A percentile compares a stretch with the other conserved stretches of the same genome.
Conservation (phyloP, 2,113 vertebrate genomes). For the Psephotus haematonotus region DNA sequence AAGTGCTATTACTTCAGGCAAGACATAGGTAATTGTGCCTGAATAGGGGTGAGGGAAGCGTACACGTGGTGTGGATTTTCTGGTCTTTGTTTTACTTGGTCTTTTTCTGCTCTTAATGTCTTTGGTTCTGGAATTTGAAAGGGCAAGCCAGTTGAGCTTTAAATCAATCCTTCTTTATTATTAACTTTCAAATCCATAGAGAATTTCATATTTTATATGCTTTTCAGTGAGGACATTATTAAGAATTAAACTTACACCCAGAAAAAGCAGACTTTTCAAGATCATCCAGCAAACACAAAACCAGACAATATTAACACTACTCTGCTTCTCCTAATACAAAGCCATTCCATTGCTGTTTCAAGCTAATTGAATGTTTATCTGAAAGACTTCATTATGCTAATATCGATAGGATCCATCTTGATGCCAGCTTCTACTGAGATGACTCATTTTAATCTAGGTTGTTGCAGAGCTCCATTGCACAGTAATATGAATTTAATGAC, state of each 20-base stretch:
- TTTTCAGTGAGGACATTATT: background rate
- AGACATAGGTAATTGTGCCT: background rate
- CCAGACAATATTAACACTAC: background rate
- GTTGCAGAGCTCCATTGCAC: conserved; percentile 52
- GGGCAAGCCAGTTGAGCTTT: background rate
- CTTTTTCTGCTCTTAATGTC: background rate
- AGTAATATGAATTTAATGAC: conserved; percentile 65
- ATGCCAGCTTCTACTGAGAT: conserved; percentile 13
- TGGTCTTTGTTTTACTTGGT: background rate
- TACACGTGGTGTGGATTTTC: background rate
- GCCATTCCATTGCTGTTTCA: background rate
- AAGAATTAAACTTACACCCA: background rate
- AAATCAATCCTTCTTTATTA: background rate
- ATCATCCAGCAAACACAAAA: background rate
- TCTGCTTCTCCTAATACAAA: background rate
- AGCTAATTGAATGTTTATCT: conserved; percentile 51
- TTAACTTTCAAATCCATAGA: background rate
- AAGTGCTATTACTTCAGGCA: background rate
- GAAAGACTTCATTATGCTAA: conserved; percentile 46
- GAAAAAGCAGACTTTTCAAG: background rate
- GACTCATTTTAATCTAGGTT: conserved; percentile 55
- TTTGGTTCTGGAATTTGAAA: background rate
- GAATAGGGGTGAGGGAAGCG: background rate
- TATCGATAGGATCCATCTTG: background rate
- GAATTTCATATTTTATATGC: background rate